phyloP scores from a whole-genome alignment of 2,888 invertebrate species.

The Megamerina dolium region DNA sequence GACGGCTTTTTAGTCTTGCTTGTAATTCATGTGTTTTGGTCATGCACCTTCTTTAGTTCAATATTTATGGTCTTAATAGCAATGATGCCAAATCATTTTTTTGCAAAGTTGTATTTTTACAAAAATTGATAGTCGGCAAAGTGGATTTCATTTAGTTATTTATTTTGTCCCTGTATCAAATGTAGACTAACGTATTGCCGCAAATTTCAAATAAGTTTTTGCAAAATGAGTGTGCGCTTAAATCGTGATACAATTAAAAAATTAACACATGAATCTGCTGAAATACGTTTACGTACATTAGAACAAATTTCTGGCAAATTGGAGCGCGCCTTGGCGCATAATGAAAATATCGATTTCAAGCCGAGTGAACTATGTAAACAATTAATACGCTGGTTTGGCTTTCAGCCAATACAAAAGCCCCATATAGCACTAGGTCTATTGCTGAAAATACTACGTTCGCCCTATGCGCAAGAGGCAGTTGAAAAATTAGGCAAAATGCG shows the following conservation, averaged over 20 bases:
- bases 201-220: too few species aligned
- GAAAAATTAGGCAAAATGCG: slow-evolving; percentile 31
- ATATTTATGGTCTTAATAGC: too few species aligned
- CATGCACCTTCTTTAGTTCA: too few species aligned
- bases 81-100: too few species aligned
- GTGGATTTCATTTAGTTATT: too few species aligned
- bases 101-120: too few species aligned
- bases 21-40: too few species aligned
- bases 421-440: slow-evolving; percentile 34
- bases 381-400: slow-evolving; percentile 44
- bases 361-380: slow-evolving; percentile 40
- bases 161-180: too few species aligned
- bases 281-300: slow-evolving; percentile 42
- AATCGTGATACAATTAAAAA: slow-evolving; percentile 30
- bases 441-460: slow-evolving; percentile 34
- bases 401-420: slow-evolving; percentile 28
- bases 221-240: slow-evolving; percentile 25
- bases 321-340: slow-evolving; percentile 31
- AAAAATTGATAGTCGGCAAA: too few species aligned
- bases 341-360: slow-evolving; percentile 34
- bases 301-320: slow-evolving; percentile 40
- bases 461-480: slow-evolving; percentile 27
- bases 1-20: too few species aligned
- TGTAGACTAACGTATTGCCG: too few species aligned
- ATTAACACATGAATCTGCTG: slow-evolving; percentile 37